Percentiles rank a stretch among this genome's conserved stretches.
Conservation (phyloP, 2,113 vertebrate species). For the Microtus richardsoni region DNA sequence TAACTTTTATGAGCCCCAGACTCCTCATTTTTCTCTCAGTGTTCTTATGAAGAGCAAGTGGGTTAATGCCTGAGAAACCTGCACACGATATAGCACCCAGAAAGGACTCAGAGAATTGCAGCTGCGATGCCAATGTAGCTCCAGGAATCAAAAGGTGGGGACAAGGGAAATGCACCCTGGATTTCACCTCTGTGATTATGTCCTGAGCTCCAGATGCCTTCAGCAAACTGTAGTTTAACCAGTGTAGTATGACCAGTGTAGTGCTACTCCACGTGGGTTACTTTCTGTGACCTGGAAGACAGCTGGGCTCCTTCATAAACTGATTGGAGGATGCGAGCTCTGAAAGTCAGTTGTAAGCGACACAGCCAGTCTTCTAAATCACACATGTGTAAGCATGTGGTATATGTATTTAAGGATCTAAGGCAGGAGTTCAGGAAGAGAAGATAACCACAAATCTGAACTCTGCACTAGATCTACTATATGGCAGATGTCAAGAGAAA, state of each 20-base stretch:
- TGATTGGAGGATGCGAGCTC: not conserved
- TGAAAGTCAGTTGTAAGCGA: conserved; percentile 6
- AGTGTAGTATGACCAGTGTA: not conserved
- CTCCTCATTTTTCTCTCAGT: not conserved
- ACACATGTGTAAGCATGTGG: not conserved
- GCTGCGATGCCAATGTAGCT: not conserved
- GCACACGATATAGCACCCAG: not conserved
- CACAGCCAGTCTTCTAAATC: not conserved
- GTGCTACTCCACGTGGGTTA: not conserved
- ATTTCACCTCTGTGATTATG: not conserved
- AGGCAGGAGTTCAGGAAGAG: not conserved
- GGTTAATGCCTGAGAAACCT: not conserved
- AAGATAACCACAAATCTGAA: not conserved
- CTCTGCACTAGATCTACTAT: not conserved
- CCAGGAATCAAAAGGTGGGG: not conserved
- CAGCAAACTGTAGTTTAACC: not conserved
- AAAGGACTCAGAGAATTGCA: not conserved
- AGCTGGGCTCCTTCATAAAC: conserved; percentile 9
- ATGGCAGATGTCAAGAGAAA: not conserved
- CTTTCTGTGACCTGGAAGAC: not conserved
- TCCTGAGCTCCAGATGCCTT: not conserved
- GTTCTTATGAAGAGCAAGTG: not conserved
- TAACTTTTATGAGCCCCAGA: not conserved
- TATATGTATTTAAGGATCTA: not conserved
- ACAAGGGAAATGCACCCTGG: not conserved